A percentile compares a stretch with the other conserved stretches of the same genome.
These are phyloP conservation scores for Trinectes maculatus DNA, from an alignment of 2,113 vertebrate species.

Conservation along the genomic window DNA sequence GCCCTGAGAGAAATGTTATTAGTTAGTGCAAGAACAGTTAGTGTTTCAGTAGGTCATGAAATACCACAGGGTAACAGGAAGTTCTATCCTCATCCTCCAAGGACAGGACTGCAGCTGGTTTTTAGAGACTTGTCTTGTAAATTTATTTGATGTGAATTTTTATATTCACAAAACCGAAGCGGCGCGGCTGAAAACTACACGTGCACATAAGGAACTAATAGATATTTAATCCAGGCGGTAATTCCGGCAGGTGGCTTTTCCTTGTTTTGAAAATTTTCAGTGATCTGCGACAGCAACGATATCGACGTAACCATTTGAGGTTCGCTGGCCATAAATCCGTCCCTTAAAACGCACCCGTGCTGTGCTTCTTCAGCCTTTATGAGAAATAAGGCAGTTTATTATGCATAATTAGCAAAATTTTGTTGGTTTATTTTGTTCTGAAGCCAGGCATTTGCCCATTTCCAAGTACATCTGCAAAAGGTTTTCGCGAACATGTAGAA, in stretches of 20 bases:
- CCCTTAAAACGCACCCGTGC: background rate
- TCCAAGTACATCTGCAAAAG: background rate
- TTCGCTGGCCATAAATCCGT: background rate
- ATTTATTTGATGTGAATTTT: background rate
- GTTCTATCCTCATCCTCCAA: background rate
- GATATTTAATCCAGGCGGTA: background rate
- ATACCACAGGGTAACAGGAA: background rate
- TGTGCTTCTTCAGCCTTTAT: background rate
- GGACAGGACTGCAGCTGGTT: background rate
- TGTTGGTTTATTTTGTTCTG: too few relatives aligned
- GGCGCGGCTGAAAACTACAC: background rate
- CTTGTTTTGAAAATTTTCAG: constrained; percentile 1
- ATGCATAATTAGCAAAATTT: too few relatives aligned
- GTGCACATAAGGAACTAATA: background rate
- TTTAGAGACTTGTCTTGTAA: too few relatives aligned
- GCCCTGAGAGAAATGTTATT: constrained; percentile 57
- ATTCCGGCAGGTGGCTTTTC: background rate
- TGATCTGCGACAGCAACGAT: background rate
- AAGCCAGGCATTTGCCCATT: background rate
- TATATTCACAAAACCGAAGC: background rate
- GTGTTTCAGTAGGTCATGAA: background rate
- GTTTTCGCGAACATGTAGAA: background rate
- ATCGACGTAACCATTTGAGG: background rate
- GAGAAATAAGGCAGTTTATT: constrained; percentile 5
- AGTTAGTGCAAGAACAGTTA: constrained; percentile 25